These are phyloP conservation scores for Lagenorhynchus albirostris DNA, from an alignment of 2,113 vertebrate species.

Conservation along the genomic window DNA sequence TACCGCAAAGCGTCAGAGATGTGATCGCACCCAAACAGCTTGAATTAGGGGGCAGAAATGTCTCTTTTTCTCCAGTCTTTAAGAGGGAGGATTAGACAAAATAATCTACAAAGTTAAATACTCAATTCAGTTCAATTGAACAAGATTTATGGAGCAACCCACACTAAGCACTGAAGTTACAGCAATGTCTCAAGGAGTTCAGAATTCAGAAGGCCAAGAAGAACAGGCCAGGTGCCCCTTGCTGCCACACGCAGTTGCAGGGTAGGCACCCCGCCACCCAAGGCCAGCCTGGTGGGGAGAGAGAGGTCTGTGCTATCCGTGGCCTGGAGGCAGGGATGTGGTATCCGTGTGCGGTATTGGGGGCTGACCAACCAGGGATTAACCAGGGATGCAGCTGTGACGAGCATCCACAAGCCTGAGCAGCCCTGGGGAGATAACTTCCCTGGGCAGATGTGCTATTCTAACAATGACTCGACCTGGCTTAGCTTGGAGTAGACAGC, in stretches of 20 bases:
- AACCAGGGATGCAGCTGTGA: not conserved
- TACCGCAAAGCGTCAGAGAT: not conserved
- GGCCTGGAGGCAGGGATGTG: not conserved
- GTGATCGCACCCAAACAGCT: not conserved
- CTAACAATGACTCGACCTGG: not conserved
- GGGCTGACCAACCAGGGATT: not conserved
- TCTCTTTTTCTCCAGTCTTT: not conserved
- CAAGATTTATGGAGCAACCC: not conserved
- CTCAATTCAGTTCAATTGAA: not conserved
- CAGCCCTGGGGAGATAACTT: not conserved
- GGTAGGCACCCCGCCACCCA: accelerated
- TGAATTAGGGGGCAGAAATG: not conserved
- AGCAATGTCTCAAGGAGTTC: not conserved
- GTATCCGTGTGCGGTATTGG: not conserved
- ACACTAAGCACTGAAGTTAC: not conserved
- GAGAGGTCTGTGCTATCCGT: not conserved
- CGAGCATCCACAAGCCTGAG: accelerated
- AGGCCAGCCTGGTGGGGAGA: not conserved
- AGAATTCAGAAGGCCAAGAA: not conserved
- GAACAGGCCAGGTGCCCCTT: not conserved
- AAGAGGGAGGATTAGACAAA: not conserved
- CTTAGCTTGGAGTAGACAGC: not conserved
- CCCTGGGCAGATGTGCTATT: not conserved
- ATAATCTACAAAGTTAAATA: not conserved
- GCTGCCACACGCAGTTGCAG: not conserved